These are phyloP conservation scores for Limnephilus rhombicus DNA, from an alignment of 2,888 invertebrate species.

Conservation along the genomic window DNA sequence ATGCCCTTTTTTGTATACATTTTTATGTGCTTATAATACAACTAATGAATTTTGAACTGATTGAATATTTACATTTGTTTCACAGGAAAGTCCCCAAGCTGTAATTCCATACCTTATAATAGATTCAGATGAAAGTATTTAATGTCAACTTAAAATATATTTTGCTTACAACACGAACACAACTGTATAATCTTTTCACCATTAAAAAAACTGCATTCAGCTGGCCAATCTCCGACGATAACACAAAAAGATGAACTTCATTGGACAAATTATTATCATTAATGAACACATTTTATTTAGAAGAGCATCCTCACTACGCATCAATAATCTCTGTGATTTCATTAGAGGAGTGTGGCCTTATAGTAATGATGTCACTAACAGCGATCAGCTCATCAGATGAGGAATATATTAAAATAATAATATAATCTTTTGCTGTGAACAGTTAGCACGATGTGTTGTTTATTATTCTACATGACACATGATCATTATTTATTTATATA, in stretches of 20 bases:
- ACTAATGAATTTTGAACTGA: no score
- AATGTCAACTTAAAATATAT: no score
- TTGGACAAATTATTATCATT: not conserved
- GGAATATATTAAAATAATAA: slow-evolving; percentile 39
- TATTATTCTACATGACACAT: not conserved
- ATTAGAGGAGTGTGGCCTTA: slow-evolving; percentile 39
- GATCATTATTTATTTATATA: not conserved
- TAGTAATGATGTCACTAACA: slow-evolving; percentile 36
- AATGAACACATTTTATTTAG: not conserved
- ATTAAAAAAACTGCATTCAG: not conserved
- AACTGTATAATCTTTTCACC: no score
- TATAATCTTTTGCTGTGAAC: not conserved
- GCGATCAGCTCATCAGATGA: slow-evolving; percentile 19
- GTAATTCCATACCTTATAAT: no score
- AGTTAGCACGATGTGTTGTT: not conserved
- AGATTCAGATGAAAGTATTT: no score
- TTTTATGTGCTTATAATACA: no score
- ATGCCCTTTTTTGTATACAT: no score
- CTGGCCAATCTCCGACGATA: not conserved
- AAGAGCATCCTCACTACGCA: not conserved
- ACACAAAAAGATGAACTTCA: not conserved
- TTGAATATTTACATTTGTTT: no score
- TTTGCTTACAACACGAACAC: no score
- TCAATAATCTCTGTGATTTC: not conserved
- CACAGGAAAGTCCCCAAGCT: no score